Conservation (phyloP, 1,140 invertebrate genomes). For the Ostrea edulis region DNA sequence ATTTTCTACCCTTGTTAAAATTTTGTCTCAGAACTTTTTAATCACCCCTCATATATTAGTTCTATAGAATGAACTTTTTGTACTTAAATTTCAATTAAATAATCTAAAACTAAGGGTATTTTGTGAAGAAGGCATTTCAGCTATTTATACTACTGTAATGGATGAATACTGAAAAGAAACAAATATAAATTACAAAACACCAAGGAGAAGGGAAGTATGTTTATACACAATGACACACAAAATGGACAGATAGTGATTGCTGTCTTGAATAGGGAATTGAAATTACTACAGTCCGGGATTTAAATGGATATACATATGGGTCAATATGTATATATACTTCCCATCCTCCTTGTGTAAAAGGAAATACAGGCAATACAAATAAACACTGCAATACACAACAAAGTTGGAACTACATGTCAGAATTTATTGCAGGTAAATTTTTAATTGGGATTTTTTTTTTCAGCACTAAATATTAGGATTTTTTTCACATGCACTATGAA, state of each 20-base stretch:
- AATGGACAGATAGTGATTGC: background rate
- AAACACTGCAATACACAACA: background rate
- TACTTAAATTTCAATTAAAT: too few relatives aligned
- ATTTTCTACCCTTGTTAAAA: too few relatives aligned
- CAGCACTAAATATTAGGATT: background rate
- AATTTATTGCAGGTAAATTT: background rate
- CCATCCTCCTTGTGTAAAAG: background rate
- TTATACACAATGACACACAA: background rate
- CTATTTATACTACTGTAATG: background rate
- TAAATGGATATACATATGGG: background rate
- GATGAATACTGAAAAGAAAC: background rate
- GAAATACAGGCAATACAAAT: background rate
- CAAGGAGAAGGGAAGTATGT: background rate
- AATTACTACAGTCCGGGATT: background rate
- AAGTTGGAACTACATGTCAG: background rate
- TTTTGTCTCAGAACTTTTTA: too few relatives aligned
- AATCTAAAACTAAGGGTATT: too few relatives aligned
- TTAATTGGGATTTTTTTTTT: background rate
- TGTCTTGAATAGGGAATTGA: background rate
- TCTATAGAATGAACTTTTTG: background rate
- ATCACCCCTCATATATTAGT: too few relatives aligned
- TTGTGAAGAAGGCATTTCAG: slow-evolving; percentile 10
- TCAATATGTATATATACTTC: background rate
- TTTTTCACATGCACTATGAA: background rate
- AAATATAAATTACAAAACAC: background rate